Conservation (phyloP, 2,888 invertebrate species). For the Allacma fusca region DNA sequence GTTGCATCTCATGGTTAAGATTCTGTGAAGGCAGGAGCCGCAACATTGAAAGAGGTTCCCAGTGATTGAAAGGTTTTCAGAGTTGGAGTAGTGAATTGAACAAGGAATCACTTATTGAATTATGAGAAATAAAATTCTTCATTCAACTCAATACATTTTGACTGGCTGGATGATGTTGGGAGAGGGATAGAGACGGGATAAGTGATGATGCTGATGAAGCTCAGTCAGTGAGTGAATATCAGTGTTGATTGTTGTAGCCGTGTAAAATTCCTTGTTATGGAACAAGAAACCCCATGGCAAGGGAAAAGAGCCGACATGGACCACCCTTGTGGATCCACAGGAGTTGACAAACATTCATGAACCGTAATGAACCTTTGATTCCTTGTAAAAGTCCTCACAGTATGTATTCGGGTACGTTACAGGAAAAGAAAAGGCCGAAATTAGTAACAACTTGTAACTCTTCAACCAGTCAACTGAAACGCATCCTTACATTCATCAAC, state of each 20-base stretch:
- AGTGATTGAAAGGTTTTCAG: too few relatives aligned
- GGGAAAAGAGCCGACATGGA: conserved; percentile 55
- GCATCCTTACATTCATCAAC: conserved; percentile 9
- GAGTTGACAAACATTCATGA: conserved; percentile 58
- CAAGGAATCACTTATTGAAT: background rate
- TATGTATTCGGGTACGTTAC: background rate
- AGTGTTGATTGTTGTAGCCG: conserved; percentile 44
- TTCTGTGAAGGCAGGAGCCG: too few relatives aligned
- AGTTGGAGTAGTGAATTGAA: too few relatives aligned
- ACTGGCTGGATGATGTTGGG: too few relatives aligned
- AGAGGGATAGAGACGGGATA: conserved; percentile 3
- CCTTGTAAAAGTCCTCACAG: conserved; percentile 50
- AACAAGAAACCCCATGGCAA: conserved; percentile 56
- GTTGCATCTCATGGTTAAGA: too few relatives aligned
- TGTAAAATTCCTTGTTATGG: conserved; percentile 54
- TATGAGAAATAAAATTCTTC: too few relatives aligned
- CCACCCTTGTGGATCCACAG: conserved; percentile 56
- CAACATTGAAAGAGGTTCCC: too few relatives aligned
- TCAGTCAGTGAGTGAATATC: conserved; percentile 28
- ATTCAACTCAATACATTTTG: too few relatives aligned
- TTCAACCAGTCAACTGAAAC: background rate
- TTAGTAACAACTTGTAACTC: conserved; percentile 8
- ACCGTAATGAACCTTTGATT: conserved; percentile 48
- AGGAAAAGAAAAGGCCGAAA: background rate
- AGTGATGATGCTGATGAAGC: conserved; percentile 30